These are phyloP conservation scores for Grapholita molesta DNA, from an alignment of 1,140 invertebrate species.

Conservation along the genomic window DNA sequence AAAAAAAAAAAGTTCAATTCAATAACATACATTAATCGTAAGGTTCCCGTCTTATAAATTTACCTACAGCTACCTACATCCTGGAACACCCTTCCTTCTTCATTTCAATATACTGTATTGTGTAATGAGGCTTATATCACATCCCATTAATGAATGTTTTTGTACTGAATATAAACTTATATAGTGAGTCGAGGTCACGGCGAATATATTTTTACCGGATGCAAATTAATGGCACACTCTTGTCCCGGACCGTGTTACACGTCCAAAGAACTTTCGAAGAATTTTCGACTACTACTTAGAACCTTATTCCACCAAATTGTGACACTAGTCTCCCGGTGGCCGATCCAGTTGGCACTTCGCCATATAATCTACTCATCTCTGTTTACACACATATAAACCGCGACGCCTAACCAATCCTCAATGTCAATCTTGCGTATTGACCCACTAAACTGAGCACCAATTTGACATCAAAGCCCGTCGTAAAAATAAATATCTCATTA, in stretches of 20 bases:
- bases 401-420: not conserved
- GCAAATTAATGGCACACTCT: not conserved
- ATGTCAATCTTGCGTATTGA: constrained; percentile 10
- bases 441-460: not conserved
- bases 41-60: too few species aligned
- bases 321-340: not conserved
- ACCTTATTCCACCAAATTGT: not conserved
- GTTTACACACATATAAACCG: constrained; percentile 7
- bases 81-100: too few species aligned
- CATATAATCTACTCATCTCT: constrained; percentile 2
- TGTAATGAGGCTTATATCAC: too few species aligned
- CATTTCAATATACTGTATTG: too few species aligned
- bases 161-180: not conserved
- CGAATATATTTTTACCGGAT: constrained; percentile 3
- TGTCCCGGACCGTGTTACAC: not conserved
- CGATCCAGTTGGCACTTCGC: not conserved
- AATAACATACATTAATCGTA: too few species aligned
- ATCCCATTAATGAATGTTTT: too few species aligned
- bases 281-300: not conserved
- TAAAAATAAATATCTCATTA: not conserved
- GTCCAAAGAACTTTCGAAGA: too few species aligned
- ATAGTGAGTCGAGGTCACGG: not conserved
- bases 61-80: too few species aligned
- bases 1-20: too few species aligned
- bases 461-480: not conserved